Evolutionary conservation across 2,888 invertebrate genomes (phyloP).

Genomic region (Philopedon plagiatum): DNA sequence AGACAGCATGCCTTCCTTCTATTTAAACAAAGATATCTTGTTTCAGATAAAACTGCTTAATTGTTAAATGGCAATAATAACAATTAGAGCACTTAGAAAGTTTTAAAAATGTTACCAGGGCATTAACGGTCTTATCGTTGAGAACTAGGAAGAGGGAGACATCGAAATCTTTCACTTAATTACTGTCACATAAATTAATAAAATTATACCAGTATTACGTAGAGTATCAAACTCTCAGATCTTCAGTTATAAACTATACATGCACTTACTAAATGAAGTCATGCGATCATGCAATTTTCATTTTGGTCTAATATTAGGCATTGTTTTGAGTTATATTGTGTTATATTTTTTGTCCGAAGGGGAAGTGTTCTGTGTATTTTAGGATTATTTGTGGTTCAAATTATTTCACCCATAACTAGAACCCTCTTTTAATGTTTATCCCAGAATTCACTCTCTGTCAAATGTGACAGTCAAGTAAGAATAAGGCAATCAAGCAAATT

Average conservation of each 20-base stretch:
- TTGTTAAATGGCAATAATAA: constrained; percentile 53
- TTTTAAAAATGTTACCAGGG: constrained; percentile 29
- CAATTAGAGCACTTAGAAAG: constrained; percentile 54
- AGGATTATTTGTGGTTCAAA: no score
- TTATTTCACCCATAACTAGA: no score
- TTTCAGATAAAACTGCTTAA: constrained; percentile 51
- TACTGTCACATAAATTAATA: constrained; percentile 35
- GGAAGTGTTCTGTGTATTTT: no score
- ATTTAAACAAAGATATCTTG: constrained; percentile 25
- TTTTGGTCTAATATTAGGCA: no score
- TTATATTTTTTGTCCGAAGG: no score
- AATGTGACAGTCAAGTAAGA: no score
- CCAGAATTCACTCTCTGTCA: no score
- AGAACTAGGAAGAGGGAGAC: constrained; percentile 25
- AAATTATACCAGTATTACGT: constrained; percentile 27
- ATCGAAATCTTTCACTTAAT: constrained; percentile 27
- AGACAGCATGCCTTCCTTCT: constrained; percentile 33
- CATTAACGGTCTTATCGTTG: constrained; percentile 29
- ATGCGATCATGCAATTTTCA: not conserved
- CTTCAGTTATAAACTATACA: not conserved
- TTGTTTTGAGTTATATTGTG: no score
- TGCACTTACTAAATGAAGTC: constrained; percentile 1
- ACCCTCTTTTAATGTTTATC: no score
- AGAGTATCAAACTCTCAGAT: not conserved
- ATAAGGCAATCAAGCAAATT: no score